Percentiles rank a stretch among this genome's conserved stretches.
Evolutionary conservation across 2,888 invertebrate species (phyloP).

Genomic region (Eupeodes latifasciatus): DNA sequence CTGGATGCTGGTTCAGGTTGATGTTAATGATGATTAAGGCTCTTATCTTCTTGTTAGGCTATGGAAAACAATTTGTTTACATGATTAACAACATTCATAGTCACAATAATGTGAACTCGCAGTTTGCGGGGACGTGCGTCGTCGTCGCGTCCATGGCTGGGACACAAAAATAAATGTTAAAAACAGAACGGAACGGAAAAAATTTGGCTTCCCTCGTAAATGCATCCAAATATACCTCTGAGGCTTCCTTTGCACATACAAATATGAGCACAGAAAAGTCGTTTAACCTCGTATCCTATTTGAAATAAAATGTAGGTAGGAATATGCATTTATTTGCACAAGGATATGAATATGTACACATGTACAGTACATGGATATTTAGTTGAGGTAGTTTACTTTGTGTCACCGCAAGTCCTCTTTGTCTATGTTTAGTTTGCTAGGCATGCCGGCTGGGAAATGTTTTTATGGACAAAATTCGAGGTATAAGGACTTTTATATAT

Average conservation of each 20-base stretch:
- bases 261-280: slow-evolving; percentile 34
- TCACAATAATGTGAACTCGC: slow-evolving; percentile 48
- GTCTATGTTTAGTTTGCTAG: slow-evolving; percentile 65
- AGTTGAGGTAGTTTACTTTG: slow-evolving; percentile 50
- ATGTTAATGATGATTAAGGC: slow-evolving; percentile 59
- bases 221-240: neutral
- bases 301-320: slow-evolving; percentile 5
- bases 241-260: slow-evolving; percentile 49
- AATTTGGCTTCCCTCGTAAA: slow-evolving; percentile 13
- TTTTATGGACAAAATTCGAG: slow-evolving; percentile 23
- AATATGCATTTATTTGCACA: slow-evolving; percentile 63
- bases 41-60: slow-evolving; percentile 66
- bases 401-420: slow-evolving; percentile 45
- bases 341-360: slow-evolving; percentile 47
- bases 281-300: slow-evolving; percentile 19
- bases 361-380: no score
- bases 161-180: neutral
- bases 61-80: slow-evolving; percentile 72
- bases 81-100: slow-evolving; percentile 71
- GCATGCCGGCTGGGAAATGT: slow-evolving; percentile 60
- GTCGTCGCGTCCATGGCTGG: no score
- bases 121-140: neutral
- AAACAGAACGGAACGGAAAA: slow-evolving; percentile 33
- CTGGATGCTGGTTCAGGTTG: slow-evolving; percentile 17
- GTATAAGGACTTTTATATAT: slow-evolving; percentile 33